Evolutionary conservation across 2,888 invertebrate genomes (phyloP).

Genomic region (Drosophila meridionalis): DNA sequence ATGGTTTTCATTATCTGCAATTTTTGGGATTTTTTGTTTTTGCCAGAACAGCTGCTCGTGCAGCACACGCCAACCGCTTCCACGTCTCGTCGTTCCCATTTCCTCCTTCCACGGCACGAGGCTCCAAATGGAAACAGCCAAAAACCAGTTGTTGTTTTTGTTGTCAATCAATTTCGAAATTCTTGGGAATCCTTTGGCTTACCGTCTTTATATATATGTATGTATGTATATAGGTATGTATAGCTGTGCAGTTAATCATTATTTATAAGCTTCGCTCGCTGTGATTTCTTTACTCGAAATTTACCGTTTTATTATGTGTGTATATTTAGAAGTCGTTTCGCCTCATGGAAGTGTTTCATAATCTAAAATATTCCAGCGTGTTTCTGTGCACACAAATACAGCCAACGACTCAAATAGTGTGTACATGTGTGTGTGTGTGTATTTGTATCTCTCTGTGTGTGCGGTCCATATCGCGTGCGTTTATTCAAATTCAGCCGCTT

Average conservation of each 20-base stretch:
- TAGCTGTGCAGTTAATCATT: neutral
- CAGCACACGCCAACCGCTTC: slow-evolving; percentile 22
- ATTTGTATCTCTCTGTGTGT: slow-evolving; percentile 24
- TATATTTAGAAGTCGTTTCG: slow-evolving; percentile 18
- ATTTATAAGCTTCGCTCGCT: slow-evolving; percentile 10
- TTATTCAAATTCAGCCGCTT: slow-evolving; percentile 76
- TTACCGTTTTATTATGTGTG: slow-evolving; percentile 19
- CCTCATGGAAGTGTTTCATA: slow-evolving; percentile 30
- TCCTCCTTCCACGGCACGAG: slow-evolving; percentile 51
- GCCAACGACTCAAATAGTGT: no score
- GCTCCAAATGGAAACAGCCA: slow-evolving; percentile 30
- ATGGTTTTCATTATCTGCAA: slow-evolving; percentile 68
- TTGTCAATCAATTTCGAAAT: slow-evolving; percentile 29
- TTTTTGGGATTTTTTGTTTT: slow-evolving; percentile 30
- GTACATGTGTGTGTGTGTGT: slow-evolving; percentile 5
- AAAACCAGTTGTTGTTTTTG: slow-evolving; percentile 25
- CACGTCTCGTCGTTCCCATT: slow-evolving; percentile 14
- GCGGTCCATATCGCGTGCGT: slow-evolving; percentile 65
- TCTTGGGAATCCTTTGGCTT: slow-evolving; percentile 27
- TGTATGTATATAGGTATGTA: neutral
- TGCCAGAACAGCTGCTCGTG: neutral
- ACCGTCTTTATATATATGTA: neutral
- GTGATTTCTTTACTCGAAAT: slow-evolving; percentile 30
- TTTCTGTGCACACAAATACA: slow-evolving; percentile 9
- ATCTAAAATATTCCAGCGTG: slow-evolving; percentile 32